phyloP scores from a whole-genome alignment of 2,113 vertebrate genomes.

The Empidonax traillii region DNA sequence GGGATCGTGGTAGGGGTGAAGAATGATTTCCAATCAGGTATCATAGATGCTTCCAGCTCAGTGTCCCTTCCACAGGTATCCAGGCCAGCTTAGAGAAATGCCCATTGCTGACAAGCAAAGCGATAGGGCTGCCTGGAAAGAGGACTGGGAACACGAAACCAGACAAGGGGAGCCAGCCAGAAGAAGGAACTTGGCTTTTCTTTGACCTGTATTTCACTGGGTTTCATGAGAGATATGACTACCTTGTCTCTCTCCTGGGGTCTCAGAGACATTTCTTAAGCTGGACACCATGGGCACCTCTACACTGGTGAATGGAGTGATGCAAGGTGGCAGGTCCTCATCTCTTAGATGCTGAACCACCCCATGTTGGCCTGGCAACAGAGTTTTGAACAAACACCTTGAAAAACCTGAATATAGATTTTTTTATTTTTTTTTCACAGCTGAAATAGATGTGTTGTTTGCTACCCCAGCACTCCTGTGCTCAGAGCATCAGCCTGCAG shows the following conservation, averaged over 20 bases:
- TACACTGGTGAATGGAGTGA: too few relatives aligned
- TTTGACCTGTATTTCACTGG: background rate
- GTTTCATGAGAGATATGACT: background rate
- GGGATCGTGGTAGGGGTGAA: background rate
- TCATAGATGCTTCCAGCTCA: accelerated
- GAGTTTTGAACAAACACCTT: accelerated
- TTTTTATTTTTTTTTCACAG: too few relatives aligned
- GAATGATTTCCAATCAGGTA: background rate
- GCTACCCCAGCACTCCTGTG: background rate
- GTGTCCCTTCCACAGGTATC: background rate
- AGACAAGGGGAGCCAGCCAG: background rate
- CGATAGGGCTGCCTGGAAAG: background rate
- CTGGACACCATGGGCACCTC: background rate
- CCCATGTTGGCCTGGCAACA: background rate
- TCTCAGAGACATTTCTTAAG: background rate
- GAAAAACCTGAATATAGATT: background rate
- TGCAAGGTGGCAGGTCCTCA: background rate
- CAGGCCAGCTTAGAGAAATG: background rate
- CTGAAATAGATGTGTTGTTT: background rate
- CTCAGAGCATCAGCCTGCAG: background rate
- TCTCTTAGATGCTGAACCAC: background rate
- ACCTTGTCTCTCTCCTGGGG: background rate
- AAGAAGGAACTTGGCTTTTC: background rate
- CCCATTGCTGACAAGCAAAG: background rate
- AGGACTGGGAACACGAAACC: background rate